Evolutionary conservation across 2,797 vertebrate species (phyloP).

Genomic region (Atherinosoma microstoma): DNA sequence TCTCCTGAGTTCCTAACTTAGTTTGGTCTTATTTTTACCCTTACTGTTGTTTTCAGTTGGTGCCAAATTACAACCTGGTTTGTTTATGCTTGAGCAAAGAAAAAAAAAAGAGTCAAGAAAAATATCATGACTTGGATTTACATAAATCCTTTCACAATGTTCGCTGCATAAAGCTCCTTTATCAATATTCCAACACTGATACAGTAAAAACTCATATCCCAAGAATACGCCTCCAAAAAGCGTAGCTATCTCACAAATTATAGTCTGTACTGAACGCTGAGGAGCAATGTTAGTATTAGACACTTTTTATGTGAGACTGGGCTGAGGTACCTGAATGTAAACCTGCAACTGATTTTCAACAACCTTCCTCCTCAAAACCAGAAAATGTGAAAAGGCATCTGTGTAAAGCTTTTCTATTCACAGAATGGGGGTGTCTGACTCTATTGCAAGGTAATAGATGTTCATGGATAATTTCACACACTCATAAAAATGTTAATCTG

Average conservation of each 20-base stretch:
- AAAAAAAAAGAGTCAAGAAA: not conserved
- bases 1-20: not conserved
- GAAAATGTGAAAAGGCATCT: conserved; percentile 49
- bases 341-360: conserved; percentile 31
- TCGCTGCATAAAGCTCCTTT: not conserved
- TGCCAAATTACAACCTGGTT: not conserved
- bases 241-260: not conserved
- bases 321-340: conserved; percentile 2
- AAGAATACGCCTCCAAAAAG: not conserved
- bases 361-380: conserved; percentile 22
- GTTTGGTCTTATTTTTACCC: not conserved
- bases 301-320: not conserved
- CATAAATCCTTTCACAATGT: not conserved
- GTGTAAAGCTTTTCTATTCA: conserved; percentile 30
- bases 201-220: not conserved
- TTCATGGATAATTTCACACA: conserved; percentile 75
- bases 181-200: not conserved
- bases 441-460: conserved; percentile 48
- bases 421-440: conserved; percentile 52
- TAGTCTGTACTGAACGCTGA: not conserved
- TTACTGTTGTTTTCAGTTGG: not conserved
- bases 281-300: not conserved
- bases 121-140: not conserved
- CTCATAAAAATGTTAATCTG: conserved; percentile 77
- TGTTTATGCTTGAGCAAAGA: not conserved